Base-by-base conservation (phyloP, 2,113 vertebrate species). In the Equus quagga region DNA sequence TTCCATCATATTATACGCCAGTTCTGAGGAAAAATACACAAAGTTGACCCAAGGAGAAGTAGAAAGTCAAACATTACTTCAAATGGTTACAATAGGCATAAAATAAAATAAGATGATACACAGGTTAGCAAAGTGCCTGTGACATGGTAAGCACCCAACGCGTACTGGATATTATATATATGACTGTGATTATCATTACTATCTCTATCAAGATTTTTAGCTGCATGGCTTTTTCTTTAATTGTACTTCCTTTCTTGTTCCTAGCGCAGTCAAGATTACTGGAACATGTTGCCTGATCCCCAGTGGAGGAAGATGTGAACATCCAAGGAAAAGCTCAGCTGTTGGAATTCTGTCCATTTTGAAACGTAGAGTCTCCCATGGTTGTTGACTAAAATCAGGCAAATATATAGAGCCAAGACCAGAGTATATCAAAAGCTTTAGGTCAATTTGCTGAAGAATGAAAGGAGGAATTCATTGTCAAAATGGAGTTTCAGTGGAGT, bases 321-420 rank as follows among this genome's bases (percentile, higher is more conserved):
- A 28, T 31, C 7, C 24, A n/a, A 41, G 21, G 15, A 31, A 11
- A 0, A 36, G 23, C 24, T 62, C n/a, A 76, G 7, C 15, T 76
- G 8, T 11, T 84, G 14, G 13, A 49, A 70, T 31, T 31, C 36
- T 46, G 8, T 23, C 2, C 78, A 3, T 49, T 17, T 15, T n/a
- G 1, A 10, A n/a, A 28, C 0, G 10, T 0, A 49, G 14, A 13
- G 2, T 67, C 4, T 2, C 3, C 2, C 4, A 2, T 9, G 6
- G 1, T 17, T 44, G n/a, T 21, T 0, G 0, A 54, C 12, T 65
- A 26, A 84, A 81, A 54, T 9, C n/a, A 78, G 6, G 17, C 13
- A 23, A 28, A 14, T 44, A 36, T 3, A 4, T 0, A 19, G 23
- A 24, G 4, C 10, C 41, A 58, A 49, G 33, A 19, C 10, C 24